These are phyloP conservation scores for Eulithis testata DNA, from an alignment of 2,888 invertebrate species.

Conservation along the genomic window DNA sequence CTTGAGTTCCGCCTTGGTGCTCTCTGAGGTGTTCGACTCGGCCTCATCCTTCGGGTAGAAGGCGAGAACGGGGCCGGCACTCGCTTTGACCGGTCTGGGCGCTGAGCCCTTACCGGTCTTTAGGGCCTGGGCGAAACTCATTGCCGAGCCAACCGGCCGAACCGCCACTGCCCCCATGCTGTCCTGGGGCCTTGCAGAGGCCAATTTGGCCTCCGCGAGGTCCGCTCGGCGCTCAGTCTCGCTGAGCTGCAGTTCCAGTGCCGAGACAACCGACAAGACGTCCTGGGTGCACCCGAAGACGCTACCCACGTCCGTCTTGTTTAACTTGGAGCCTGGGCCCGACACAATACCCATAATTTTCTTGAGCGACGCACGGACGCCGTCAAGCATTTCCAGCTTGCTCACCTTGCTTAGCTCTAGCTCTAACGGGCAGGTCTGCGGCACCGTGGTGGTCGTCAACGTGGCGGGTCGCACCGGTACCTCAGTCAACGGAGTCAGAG, in stretches of 20 bases:
- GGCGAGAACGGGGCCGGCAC: no score
- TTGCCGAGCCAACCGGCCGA: background rate
- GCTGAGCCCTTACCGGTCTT: background rate
- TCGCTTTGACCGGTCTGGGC: background rate
- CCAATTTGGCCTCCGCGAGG: background rate
- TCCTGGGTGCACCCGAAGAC: background rate
- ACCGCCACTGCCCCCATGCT: no score
- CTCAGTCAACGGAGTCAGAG: no score
- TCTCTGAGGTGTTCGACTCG: no score
- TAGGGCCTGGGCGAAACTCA: background rate
- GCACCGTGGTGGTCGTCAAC: no score
- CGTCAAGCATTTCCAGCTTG: background rate
- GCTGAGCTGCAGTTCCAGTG: background rate
- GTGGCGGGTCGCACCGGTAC: no score
- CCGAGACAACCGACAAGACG: background rate
- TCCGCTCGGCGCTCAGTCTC: background rate
- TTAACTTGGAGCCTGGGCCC: background rate
- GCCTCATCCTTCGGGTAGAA: no score
- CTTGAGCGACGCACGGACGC: background rate
- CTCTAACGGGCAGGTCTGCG: no score
- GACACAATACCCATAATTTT: background rate
- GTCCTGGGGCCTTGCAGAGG: no score
- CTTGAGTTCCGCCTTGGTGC: no score
- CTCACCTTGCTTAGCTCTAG: no score
- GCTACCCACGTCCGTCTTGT: background rate